These are phyloP conservation scores for Drosophila gunungcola DNA, from an alignment of 1,140 invertebrate species.

Conservation along the genomic window DNA sequence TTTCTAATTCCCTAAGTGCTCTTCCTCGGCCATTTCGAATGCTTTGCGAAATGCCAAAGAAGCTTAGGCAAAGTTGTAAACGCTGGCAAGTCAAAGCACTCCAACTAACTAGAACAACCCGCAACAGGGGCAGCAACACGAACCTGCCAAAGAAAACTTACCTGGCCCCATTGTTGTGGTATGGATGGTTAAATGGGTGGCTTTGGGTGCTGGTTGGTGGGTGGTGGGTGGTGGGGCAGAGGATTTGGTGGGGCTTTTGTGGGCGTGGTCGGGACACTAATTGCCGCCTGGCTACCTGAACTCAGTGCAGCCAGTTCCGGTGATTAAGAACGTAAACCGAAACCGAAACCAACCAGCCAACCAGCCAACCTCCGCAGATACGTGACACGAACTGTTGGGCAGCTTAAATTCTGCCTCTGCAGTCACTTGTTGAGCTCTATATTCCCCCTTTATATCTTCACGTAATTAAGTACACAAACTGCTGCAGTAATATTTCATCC, in stretches of 20 bases:
- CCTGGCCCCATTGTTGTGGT: not conserved
- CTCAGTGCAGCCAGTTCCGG: constrained; percentile 50
- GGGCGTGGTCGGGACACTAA: constrained; percentile 49
- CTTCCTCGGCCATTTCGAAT: constrained; percentile 22
- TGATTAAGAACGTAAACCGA: constrained; percentile 50
- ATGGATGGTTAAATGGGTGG: not conserved
- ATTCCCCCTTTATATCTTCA: not conserved
- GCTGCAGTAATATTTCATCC: constrained; percentile 60
- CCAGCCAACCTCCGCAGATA: constrained; percentile 21
- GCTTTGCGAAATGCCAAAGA: constrained; percentile 37
- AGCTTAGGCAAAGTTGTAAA: constrained; percentile 60
- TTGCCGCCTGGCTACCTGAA: constrained; percentile 43
- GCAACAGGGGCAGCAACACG: constrained; percentile 30
- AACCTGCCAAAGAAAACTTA: constrained; percentile 36
- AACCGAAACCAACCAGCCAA: constrained; percentile 17
- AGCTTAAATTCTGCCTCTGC: constrained; percentile 6
- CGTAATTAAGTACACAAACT: constrained; percentile 29
- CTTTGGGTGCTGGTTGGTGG: not conserved
- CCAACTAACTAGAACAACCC: constrained; percentile 41
- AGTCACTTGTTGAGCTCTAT: constrained; percentile 39
- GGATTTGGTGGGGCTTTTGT: constrained; percentile 37
- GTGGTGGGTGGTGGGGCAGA: not conserved
- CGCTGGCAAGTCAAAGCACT: constrained; percentile 44
- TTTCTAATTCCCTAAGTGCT: constrained; percentile 42
- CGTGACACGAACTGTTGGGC: constrained; percentile 31